Base-by-base conservation (phyloP, 92 coral and sea anemone species). In the Porites rus region DNA sequence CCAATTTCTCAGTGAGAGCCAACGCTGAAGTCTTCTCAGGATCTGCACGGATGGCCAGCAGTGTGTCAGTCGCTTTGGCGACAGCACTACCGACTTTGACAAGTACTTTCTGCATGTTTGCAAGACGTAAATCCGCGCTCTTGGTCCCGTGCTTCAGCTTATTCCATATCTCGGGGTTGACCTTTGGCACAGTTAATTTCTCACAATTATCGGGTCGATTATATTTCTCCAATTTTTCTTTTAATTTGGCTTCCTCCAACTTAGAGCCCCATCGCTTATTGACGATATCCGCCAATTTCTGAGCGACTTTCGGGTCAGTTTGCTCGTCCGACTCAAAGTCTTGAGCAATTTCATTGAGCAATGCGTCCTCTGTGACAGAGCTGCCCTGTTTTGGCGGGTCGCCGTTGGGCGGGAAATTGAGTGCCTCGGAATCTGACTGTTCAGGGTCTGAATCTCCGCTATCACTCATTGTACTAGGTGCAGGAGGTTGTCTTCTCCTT, bases 201-300 rank as follows among this genome's bases (percentile, higher is more conserved):
- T 62, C 82, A 51, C 91, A 87, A 61, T 81, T 82, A 14, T 66
- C 4, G 38, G 38, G 38, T 31, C 38, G 38, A 31, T 31, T 31
- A 3, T 31, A 31, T 31, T 31, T 31, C 77, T 13, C 82, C 83
- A 1, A 31, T 31, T 31, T 31, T 31, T 74, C 87, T 66, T 82
- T 88, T 24, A 75, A 20, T 50, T 88, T 88, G 20, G 76, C 53
- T 63, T 88, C 91, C 70, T 64, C 87, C 60, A 82, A 69, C 65
- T 88, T 81, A 10, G 87, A 74, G 77, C 88, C 58, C 83, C 69
- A 88, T 59, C 71, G 82, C 66, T 88, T 74, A 76, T 88, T 82
- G 65, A 75, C 83, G 24, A 88, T 88, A 14, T 82, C 87, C 38
- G 38, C 38, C 38, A 31, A 31, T 31, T 31, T 31, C 38, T 31